phyloP scores from a whole-genome alignment of 2,113 vertebrate species.

The Paracanthobrama guichenoti region DNA sequence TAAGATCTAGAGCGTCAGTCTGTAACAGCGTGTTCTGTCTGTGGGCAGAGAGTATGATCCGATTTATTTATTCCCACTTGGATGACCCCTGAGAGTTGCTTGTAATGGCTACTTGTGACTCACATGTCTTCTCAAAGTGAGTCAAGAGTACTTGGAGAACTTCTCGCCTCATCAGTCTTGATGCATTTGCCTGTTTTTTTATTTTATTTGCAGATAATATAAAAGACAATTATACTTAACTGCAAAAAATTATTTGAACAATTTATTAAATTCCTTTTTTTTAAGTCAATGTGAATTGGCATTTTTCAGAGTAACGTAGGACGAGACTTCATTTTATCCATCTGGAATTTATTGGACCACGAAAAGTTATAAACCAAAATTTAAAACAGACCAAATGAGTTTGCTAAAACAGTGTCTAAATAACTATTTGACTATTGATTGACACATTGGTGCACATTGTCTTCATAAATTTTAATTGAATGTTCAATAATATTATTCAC shows the following conservation, averaged over 20 bases:
- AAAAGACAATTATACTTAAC: background rate
- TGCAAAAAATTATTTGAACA: background rate
- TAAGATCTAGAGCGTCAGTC: conserved; percentile 25
- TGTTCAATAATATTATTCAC: background rate
- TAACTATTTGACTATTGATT: background rate
- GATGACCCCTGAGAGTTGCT: conserved; percentile 5
- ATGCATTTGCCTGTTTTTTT: conserved; percentile 21
- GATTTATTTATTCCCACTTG: conserved; percentile 34
- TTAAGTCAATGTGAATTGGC: background rate
- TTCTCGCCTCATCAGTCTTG: background rate
- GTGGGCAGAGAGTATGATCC: conserved; percentile 11
- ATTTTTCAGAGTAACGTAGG: background rate
- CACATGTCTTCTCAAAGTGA: background rate
- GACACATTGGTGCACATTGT: too few relatives aligned
- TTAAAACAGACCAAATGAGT: background rate
- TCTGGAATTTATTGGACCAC: background rate
- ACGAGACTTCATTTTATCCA: background rate
- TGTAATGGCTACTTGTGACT: conserved; percentile 20
- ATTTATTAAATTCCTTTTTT: background rate
- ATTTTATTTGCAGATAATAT: conserved; percentile 16
- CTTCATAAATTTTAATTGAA: background rate
- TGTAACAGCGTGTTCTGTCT: conserved; percentile 11
- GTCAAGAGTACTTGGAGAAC: background rate
- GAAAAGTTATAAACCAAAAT: background rate
- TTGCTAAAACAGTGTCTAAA: background rate